A percentile compares a stretch with the other conserved stretches of the same genome.
Evolutionary conservation across 2,113 vertebrate species (phyloP).

Genomic region (Crotalus viridis): DNA sequence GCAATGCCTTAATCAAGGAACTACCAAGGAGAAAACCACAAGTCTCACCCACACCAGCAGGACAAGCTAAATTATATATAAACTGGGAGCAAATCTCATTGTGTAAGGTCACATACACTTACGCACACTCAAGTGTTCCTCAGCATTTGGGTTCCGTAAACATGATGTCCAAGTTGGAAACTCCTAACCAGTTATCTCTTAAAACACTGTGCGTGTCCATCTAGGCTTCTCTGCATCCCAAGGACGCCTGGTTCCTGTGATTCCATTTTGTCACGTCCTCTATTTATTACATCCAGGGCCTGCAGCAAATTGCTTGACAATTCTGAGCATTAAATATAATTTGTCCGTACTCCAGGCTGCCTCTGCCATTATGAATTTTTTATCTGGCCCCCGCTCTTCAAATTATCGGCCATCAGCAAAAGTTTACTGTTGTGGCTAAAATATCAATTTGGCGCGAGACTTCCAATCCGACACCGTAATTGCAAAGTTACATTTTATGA

Average conservation of each 20-base stretch:
- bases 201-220: background rate
- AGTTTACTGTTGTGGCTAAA: conserved; percentile 50
- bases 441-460: conserved; percentile 57
- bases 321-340: conserved; percentile 46
- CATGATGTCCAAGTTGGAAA: rapidly evolving
- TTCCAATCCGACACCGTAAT: conserved; percentile 50
- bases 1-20: background rate
- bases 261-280: conserved; percentile 38
- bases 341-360: conserved; percentile 50
- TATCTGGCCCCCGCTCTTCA: conserved; percentile 35
- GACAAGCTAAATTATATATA: background rate
- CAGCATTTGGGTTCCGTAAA: rapidly evolving
- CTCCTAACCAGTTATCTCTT: background rate
- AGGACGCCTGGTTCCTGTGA: conserved; percentile 38
- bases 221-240: rapidly evolving
- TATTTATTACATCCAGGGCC: conserved; percentile 44
- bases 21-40: background rate
- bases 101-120: background rate
- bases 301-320: conserved; percentile 54
- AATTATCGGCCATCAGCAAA: conserved; percentile 51
- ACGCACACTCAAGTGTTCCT: background rate
- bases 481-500: conserved; percentile 49
- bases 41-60: background rate
- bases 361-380: conserved; percentile 51
- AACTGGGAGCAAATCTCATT: background rate